Evolutionary conservation across 2,888 invertebrate species (phyloP), one percentile per base, ranked within the genome.

Genomic region (Volucella bombylans): DNA sequence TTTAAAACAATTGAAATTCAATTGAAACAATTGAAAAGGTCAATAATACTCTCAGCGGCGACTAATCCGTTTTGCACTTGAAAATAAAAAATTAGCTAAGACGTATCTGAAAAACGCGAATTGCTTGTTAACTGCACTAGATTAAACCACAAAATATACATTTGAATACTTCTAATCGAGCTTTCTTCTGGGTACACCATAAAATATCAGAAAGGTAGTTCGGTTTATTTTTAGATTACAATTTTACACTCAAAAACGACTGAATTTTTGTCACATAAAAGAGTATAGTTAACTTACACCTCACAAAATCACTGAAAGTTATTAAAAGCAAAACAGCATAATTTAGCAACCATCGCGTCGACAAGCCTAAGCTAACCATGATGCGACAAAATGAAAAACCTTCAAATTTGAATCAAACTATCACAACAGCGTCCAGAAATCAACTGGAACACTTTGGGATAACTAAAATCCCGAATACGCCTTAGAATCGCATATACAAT

Each of bases 381-480:
- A 23, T 65, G 49, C 45, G 31, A 18, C 1, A 39, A 23, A 38
- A 23, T 9, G 15, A 52, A 38, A 9, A 12, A 31, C 15, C 23
- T 8, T 49, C 1, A 18, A 43, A 12, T 18, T 6, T 31, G 14
- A 43, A 14, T 18, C 54, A 45, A 83, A 57, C 69, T 61, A 59
- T 77, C 85, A 50, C 67, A 68, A 72, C 62, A 23, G 61, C 72
- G 76, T 49, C 59, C 59, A 31, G 72, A 73, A 18, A 71, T 59
- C 57, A 64, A 85, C 85, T 81, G 82, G 50, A 10, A 14, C 49
- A 50, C 10, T 47, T 71, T 45, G 65, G 12, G 59, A 43, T 47
- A 57, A 52, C 38, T 31, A 64, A 47, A 49, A 43, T 76, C 76
- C 52, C 14, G 18, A 74, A 59, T 62, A 52, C 23, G 18, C 11